phyloP scores from a whole-genome alignment of 2,797 vertebrate genomes.

The Silurus aristotelis region DNA sequence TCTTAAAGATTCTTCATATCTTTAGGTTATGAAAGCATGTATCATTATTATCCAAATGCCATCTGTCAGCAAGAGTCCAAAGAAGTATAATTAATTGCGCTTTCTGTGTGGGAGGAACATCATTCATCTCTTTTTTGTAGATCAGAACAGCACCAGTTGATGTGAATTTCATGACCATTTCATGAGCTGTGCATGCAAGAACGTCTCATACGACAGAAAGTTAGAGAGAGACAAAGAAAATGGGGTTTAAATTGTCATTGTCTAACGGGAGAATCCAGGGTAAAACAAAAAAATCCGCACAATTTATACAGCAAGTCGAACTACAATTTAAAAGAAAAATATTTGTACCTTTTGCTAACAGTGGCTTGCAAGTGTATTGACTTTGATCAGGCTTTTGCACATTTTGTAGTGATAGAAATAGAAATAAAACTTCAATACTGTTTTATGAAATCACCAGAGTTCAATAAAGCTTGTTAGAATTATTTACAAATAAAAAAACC shows the following conservation, averaged over 20 bases:
- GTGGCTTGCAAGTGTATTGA: neutral
- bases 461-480: neutral
- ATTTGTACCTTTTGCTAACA: neutral
- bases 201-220: neutral
- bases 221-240: neutral
- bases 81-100: neutral
- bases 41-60: neutral
- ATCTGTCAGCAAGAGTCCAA: neutral
- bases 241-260: neutral
- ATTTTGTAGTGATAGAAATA: neutral
- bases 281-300: neutral
- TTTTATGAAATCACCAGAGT: neutral
- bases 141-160: neutral
- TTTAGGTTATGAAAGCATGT: neutral
- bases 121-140: neutral
- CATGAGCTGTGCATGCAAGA: neutral
- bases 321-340: neutral
- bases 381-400: neutral
- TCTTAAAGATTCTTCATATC: neutral
- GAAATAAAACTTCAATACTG: neutral
- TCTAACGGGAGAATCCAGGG: neutral
- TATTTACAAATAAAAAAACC: neutral
- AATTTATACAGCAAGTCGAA: neutral
- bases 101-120: neutral
- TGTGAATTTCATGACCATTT: neutral